Evolutionary conservation across 2,797 vertebrate genomes (phyloP), one percentile per base, ranked within the genome.

Genomic region (Podarcis lilfordi): DNA sequence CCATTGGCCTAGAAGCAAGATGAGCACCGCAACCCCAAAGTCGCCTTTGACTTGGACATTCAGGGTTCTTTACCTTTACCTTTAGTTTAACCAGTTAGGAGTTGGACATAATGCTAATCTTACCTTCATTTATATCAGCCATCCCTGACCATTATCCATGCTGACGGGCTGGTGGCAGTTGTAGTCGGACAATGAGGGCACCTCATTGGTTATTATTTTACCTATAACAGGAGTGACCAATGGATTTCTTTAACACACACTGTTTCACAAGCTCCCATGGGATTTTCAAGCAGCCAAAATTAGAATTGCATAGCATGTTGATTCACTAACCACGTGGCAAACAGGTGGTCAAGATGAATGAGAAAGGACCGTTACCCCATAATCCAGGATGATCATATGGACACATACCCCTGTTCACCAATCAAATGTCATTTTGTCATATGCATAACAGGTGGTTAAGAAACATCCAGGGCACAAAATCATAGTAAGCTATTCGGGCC

Each of bases 221-320:
- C 61, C 50, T 23, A 64, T 64, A 64, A 23, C 87, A 83, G 87
- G 89, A 68, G 40, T 76, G 80, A 89, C 23, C 87, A 61, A 10
- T 43, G 37, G 37, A 78, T 89, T 77, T 72, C 43, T 90, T 91
- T 84, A 75, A 84, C 69, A 61, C 32, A 82, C 66, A 80, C 8
- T 40, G 87, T 13, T 17, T 75, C 50, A 69, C 80, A 79, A 91
- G 29, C 32, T 5, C 32, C 23, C 64, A 5, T 89, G 29, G 21
- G 69, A 37, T 4, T 80, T 66, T 78, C 1, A 77, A 27, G 35
- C 13, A 68, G 11, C 75, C 61, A 71, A 77, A 80, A 86, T 3
- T 59, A 25, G 35, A 80, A 71, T 35, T 40, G 23, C 4, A 29
- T 59, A 29, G 37, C 7, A 21, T 59, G n/a, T 55, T 25, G 72